Base-by-base conservation (phyloP, 2,113 vertebrate species). In the Ptilonorhynchus violaceus region DNA sequence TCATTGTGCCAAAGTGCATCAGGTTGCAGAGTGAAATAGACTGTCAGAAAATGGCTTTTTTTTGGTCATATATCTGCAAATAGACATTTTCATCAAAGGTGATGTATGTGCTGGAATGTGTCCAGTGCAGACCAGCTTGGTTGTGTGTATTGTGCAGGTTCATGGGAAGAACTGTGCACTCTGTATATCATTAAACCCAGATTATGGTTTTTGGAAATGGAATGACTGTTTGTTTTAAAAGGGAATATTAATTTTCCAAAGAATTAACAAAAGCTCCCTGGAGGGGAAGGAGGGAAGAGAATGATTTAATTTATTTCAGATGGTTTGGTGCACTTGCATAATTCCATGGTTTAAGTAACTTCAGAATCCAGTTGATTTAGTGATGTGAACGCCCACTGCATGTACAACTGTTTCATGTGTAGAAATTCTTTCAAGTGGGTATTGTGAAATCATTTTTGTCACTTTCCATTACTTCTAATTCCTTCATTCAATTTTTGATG, bases 321-420 rank as follows among this genome's bases (percentile, higher is more conserved):
- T 63, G 15, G 37, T 59, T 72, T 64, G 53, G 20, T 59, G 33
- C 35, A 15, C 25, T 84, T 60, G 21, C 5, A 27, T 44, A 11
- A 82, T 82, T 52, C 27, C 20, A 13, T 44, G 44, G 28, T 49
- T 79, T 33, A 46, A 42, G 13, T 80, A 41, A 66, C 33, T 52
- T 42, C 17, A 39, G 18, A 85, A 69, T 64, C 17, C 41, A 24
- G 8, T 58, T 70, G 50, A 17, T 67, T 91, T 25, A 27, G 37
- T 25, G 22, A 6, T 85, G 8, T 11, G 18, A 42, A 56, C 28
- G 14, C 56, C 60, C 46, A 39, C 0, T 42, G 19, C 16, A 3
- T 0, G 0, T 42, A 2, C 1, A 67, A 3, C n/a, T 59, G 33
- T 18, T 90, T 16, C 3, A 5, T 7, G 4, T 28, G 41, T 44